phyloP scores from a whole-genome alignment of 2,797 vertebrate genomes.

The Anguilla pacifica region DNA sequence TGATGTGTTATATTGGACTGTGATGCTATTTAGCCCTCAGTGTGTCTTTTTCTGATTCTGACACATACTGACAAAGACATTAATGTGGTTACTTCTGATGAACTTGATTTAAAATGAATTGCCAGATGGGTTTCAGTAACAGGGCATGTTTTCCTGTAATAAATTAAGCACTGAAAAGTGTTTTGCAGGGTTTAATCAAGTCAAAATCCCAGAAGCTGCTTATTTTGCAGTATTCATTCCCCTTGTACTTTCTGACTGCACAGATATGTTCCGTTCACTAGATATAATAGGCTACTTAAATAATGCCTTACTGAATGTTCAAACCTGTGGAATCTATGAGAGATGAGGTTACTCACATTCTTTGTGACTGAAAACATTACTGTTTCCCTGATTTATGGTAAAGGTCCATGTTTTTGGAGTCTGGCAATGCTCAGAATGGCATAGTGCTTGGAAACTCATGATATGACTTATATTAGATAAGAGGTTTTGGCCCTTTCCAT shows the following conservation, averaged over 20 bases:
- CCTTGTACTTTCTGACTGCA: not conserved
- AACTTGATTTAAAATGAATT: constrained; percentile 27
- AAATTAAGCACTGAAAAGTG: constrained; percentile 36
- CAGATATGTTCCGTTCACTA: not conserved
- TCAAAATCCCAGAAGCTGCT: not conserved
- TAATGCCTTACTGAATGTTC: not conserved
- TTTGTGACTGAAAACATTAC: not conserved
- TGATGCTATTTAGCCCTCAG: not conserved
- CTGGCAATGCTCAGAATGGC: constrained; percentile 6
- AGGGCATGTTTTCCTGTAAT: constrained; percentile 27
- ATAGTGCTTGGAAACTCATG: not conserved
- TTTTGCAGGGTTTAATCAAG: constrained; percentile 2
- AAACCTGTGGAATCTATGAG: not conserved
- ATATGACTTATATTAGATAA: constrained; percentile 10
- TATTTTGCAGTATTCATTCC: not conserved
- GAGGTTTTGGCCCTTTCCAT: not conserved
- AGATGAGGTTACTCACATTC: not conserved
- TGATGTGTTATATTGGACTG: not conserved
- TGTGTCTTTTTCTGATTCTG: not conserved
- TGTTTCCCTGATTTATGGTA: not conserved
- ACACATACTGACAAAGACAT: constrained; percentile 6
- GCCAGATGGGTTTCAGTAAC: constrained; percentile 21
- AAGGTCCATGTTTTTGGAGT: not conserved
- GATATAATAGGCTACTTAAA: not conserved
- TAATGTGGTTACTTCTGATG: constrained; percentile 8